These are phyloP conservation scores for Anolis sagrei DNA, from an alignment of 2,113 vertebrate genomes.

Conservation along the genomic window DNA sequence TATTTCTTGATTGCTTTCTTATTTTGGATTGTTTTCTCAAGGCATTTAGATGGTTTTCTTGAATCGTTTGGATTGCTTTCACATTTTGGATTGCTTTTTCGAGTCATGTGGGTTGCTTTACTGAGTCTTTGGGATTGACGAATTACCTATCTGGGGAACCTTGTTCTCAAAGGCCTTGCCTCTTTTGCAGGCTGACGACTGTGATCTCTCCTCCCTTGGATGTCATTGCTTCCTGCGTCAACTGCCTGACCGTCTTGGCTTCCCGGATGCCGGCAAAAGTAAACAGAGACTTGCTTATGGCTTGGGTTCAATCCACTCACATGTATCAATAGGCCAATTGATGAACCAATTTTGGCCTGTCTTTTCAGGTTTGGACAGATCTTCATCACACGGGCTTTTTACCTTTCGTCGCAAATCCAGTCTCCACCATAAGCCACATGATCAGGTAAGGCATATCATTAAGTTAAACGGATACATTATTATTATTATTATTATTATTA, in stretches of 20 bases:
- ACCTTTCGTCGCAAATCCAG: constrained; percentile 88
- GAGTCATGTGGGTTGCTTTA: too few species aligned
- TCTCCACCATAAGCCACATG: constrained; percentile 88
- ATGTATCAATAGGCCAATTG: neutral
- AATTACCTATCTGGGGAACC: too few species aligned
- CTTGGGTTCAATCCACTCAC: neutral
- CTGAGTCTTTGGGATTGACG: too few species aligned
- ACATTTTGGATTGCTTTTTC: too few species aligned
- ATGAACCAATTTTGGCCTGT: constrained; percentile 16
- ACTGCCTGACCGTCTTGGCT: constrained; percentile 92
- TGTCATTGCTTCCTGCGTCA: constrained; percentile 95
- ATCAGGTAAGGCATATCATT: constrained; percentile 81
- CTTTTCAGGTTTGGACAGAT: constrained; percentile 93
- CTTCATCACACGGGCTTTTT: constrained; percentile 95
- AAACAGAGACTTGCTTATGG: constrained; percentile 17
- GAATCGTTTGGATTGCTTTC: too few species aligned
- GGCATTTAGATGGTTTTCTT: too few species aligned
- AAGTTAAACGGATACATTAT: too few species aligned
- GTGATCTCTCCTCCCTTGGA: constrained; percentile 94
- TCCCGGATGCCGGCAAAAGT: constrained; percentile 94
- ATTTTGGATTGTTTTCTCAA: too few species aligned
- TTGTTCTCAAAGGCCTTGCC: neutral
- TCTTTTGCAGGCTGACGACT: constrained; percentile 84
- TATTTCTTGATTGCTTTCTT: too few species aligned
- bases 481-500: too few species aligned